A percentile compares a stretch with the other conserved stretches of the same genome.
phyloP scores from a whole-genome alignment of 2,113 vertebrate genomes.

The Craseonycteris thonglongyai region DNA sequence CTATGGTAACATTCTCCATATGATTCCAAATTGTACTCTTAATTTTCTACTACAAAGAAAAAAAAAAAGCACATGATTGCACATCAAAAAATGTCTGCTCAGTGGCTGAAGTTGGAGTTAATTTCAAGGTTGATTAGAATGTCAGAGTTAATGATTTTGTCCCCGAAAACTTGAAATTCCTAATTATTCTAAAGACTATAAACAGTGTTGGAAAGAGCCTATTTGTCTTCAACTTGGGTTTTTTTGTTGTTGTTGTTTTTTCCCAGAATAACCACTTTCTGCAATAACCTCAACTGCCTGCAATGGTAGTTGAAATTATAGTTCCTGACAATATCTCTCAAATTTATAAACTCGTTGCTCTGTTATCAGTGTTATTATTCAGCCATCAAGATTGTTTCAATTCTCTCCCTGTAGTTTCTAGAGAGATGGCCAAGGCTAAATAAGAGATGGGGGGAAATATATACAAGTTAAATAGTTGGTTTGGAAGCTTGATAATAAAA shows the following conservation, averaged over 20 bases:
- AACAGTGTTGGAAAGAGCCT: slow-evolving; percentile 23
- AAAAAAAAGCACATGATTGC: slow-evolving; percentile 27
- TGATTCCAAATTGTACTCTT: slow-evolving; percentile 28
- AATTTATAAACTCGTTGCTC: slow-evolving; percentile 26
- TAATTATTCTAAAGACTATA: slow-evolving; percentile 53
- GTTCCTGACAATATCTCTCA: not conserved
- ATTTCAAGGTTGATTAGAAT: slow-evolving; percentile 60
- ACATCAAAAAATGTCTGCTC: slow-evolving; percentile 47
- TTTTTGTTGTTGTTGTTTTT: too few species aligned
- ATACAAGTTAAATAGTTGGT: not conserved
- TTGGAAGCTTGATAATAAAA: slow-evolving; percentile 11
- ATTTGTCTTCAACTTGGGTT: slow-evolving; percentile 24
- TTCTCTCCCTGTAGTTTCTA: not conserved
- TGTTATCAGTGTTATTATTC: slow-evolving; percentile 24
- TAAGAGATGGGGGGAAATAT: not conserved
- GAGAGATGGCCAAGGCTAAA: not conserved
- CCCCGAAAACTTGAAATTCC: slow-evolving; percentile 14
- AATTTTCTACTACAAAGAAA: slow-evolving; percentile 27
- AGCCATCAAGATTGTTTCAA: not conserved
- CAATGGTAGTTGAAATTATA: not conserved
- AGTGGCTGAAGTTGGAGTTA: slow-evolving; percentile 47
- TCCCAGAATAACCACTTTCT: not conserved
- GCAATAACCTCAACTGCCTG: not conserved
- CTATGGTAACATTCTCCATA: slow-evolving; percentile 37
- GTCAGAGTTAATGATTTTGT: slow-evolving; percentile 66